phyloP scores from a whole-genome alignment of 2,797 vertebrate species.

The Myotis findleyi region DNA sequence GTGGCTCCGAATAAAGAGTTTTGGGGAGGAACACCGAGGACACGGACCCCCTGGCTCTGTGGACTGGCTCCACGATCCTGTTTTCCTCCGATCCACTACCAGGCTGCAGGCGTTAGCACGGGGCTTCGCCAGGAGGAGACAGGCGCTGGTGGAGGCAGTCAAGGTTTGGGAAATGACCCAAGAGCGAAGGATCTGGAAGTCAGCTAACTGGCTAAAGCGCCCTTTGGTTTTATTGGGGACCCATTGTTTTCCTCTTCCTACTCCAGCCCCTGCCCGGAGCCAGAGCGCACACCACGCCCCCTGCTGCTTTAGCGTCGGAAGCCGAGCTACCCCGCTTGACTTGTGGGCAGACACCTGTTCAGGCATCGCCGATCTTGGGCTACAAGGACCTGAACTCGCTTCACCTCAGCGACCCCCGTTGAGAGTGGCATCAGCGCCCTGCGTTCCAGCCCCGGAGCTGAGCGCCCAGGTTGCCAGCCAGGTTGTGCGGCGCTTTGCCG shows the following conservation, averaged over 20 bases:
- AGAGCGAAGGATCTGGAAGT: not conserved
- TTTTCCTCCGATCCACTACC: not conserved
- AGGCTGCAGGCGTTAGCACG: not conserved
- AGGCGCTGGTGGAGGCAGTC: rapidly evolving
- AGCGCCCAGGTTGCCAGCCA: not conserved
- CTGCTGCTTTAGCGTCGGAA: not conserved
- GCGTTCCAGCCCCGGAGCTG: not conserved
- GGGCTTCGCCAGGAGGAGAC: rapidly evolving
- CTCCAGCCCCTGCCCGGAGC: not conserved
- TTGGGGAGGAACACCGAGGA: not conserved
- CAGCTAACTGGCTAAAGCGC: not conserved
- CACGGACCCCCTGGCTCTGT: not conserved
- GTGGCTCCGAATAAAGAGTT: not conserved
- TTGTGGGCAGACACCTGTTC: not conserved
- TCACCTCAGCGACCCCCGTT: not conserved
- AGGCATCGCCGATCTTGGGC: not conserved
- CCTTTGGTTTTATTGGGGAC: not conserved
- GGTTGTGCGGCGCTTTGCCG: not conserved
- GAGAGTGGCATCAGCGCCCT: not conserved
- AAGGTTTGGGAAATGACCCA: not conserved
- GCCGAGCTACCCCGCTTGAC: not conserved
- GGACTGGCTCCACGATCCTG: too few species aligned
- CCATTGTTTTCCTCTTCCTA: not conserved
- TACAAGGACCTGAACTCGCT: not conserved
- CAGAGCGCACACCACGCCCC: rapidly evolving